phyloP scores from a whole-genome alignment of 2,888 invertebrate species.

The Chalcis sispes region DNA sequence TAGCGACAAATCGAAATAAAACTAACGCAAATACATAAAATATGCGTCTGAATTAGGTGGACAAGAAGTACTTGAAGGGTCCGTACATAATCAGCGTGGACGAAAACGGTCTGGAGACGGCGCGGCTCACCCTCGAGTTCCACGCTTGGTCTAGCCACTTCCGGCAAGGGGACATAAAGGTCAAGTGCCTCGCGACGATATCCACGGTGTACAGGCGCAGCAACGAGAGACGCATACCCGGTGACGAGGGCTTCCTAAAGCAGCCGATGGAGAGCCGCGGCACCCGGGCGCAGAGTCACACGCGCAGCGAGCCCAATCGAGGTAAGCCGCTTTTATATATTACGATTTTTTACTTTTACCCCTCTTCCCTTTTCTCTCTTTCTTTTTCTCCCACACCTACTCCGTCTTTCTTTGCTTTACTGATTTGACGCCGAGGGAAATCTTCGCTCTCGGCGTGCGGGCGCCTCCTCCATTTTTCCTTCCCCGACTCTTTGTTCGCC shows the following conservation, averaged over 20 bases:
- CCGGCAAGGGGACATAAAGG: slow-evolving; percentile 88
- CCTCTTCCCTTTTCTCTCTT: not conserved
- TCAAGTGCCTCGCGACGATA: slow-evolving; percentile 92
- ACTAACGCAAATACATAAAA: no score
- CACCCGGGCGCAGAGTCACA: slow-evolving; percentile 71
- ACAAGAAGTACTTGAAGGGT: slow-evolving; percentile 68
- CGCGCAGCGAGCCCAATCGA: slow-evolving; percentile 62
- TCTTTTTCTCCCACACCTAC: not conserved
- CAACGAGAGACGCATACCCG: slow-evolving; percentile 90
- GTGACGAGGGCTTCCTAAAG: slow-evolving; percentile 78
- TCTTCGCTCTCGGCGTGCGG: slow-evolving; percentile 12
- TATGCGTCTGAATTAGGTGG: slow-evolving; percentile 63
- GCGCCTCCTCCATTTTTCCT: no score
- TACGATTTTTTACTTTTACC: not conserved
- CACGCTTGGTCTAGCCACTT: slow-evolving; percentile 88
- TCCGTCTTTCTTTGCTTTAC: slow-evolving; percentile 11
- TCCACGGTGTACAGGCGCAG: slow-evolving; percentile 90
- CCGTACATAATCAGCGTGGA: slow-evolving; percentile 76
- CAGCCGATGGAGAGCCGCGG: slow-evolving; percentile 71
- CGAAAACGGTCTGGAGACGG: slow-evolving; percentile 83
- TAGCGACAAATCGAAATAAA: no score
- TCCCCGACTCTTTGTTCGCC: no score
- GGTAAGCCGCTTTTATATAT: slow-evolving; percentile 37
- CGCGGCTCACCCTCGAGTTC: slow-evolving; percentile 87
- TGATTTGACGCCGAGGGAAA: slow-evolving; percentile 44